These are phyloP conservation scores for Otolemur garnettii DNA, from an alignment of 2,113 vertebrate species.

Conservation along the genomic window DNA sequence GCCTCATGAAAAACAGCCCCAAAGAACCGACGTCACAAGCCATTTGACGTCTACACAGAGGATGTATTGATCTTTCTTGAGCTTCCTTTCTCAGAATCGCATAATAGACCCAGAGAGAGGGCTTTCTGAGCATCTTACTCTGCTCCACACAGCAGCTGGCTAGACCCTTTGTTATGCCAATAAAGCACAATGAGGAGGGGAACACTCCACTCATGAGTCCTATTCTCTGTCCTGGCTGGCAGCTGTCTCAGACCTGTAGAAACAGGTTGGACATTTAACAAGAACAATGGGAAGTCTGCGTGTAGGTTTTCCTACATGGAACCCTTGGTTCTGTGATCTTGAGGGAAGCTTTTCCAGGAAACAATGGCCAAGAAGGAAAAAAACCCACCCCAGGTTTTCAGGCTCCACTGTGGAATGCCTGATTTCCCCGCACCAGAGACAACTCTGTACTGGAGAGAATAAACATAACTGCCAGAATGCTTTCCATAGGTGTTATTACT, in stretches of 20 bases:
- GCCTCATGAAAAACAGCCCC: slow-evolving; percentile 94
- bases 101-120: slow-evolving; percentile 88
- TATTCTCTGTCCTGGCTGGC: slow-evolving; percentile 83
- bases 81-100: slow-evolving; percentile 99
- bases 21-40: slow-evolving; percentile 94
- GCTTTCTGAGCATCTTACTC: slow-evolving; percentile 78
- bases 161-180: slow-evolving; percentile 88
- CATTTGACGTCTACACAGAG: slow-evolving; percentile 95
- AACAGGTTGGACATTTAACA: slow-evolving; percentile 62
- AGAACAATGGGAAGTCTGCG: neutral
- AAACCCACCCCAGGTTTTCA: neutral
- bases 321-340: neutral
- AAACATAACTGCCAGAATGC: fast-evolving
- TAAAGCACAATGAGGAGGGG: slow-evolving; percentile 89
- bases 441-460: fast-evolving
- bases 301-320: slow-evolving; percentile 30
- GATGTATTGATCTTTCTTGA: slow-evolving; percentile 95
- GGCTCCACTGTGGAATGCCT: neutral
- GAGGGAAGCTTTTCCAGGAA: neutral
- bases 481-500: neutral
- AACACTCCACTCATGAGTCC: slow-evolving; percentile 76
- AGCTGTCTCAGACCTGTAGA: slow-evolving; percentile 70
- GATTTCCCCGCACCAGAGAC: neutral
- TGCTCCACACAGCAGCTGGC: slow-evolving; percentile 75
- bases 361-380: neutral